phyloP scores from a whole-genome alignment of 2,797 vertebrate genomes.

The Poecile montanus region DNA sequence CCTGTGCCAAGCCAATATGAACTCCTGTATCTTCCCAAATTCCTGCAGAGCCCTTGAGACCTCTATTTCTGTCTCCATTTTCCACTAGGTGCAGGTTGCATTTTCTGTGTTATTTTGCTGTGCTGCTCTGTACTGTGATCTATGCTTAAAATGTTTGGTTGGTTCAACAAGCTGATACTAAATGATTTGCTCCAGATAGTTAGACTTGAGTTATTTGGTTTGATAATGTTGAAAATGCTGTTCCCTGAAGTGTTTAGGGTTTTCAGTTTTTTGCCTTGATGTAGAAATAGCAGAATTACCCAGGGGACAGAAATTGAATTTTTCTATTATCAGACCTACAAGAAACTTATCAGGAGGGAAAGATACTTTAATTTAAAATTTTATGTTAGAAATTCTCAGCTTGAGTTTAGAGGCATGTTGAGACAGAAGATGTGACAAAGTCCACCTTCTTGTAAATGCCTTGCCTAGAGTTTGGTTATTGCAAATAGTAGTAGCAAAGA shows the following conservation, averaged over 20 bases:
- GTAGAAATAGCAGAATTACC: background rate
- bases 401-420: background rate
- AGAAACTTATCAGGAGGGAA: background rate
- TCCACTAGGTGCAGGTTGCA: background rate
- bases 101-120: background rate
- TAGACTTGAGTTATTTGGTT: background rate
- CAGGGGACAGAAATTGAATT: background rate
- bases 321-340: background rate
- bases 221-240: background rate
- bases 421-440: background rate
- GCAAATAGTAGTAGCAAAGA: background rate
- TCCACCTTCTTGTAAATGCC: background rate
- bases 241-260: background rate
- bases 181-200: background rate
- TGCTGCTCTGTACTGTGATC: background rate
- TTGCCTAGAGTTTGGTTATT: background rate
- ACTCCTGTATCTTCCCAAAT: background rate
- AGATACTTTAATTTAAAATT: background rate
- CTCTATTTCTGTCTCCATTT: background rate
- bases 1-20: background rate
- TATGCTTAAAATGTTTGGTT: background rate
- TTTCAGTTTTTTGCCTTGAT: constrained; percentile 14
- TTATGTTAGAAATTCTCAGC: background rate
- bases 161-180: background rate
- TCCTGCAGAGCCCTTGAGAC: background rate